A percentile compares a stretch with the other conserved stretches of the same genome.
Conservation (phyloP, 2,113 vertebrate genomes). For the western clawed frog (Xenopus tropicalis) region UCB_Xtro_10.0 CM004449.2:95727501-95728000, state of each 20-base stretch:
- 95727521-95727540: too few species aligned
- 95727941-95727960: too few species aligned
- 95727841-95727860: conserved; percentile 48
- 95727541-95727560: too few species aligned
- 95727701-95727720: background rate
- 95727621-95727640: too few species aligned
- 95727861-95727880: conserved; percentile 94
- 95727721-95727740: conserved; percentile 19
- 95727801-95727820: conserved; percentile 68
- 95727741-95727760: conserved; percentile 15
- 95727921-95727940: conserved; percentile 21
- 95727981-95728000: too few species aligned
- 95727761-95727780: conserved; percentile 39
- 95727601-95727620: too few species aligned
- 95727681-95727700: conserved; percentile 33
- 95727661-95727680: conserved; percentile 49
- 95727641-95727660: too few species aligned
- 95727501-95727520: too few species aligned
- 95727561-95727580: too few species aligned
- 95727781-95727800: conserved; percentile 57
- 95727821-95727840: conserved; percentile 66
- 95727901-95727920: conserved; percentile 49
- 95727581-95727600: too few species aligned
- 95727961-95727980: too few species aligned
- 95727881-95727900: conserved; percentile 81